Base-by-base conservation (phyloP, 2,113 vertebrate species). In the Sterrhoptilus dennistouni region DNA sequence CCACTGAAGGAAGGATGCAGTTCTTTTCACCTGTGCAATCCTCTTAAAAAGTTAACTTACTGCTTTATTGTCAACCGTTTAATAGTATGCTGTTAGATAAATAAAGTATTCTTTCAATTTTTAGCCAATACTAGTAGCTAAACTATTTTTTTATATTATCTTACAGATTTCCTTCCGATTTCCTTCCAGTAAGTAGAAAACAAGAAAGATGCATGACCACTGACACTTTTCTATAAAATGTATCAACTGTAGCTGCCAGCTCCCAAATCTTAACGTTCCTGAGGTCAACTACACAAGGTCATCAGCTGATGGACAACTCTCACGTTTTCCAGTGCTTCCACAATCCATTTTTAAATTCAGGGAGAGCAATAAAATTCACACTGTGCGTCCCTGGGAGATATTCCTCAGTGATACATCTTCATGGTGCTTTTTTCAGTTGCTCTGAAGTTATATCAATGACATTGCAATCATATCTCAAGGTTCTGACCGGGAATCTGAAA, bases 391-490 rank as follows among this genome's bases (percentile, higher is more conserved):
- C 23, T 36, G 17, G 27, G 27, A 89, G 36, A 54, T 40, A 71
- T 47, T 70, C 12, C 35, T 71, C 31, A 19, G 9, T 21, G 10
- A 22, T 38, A 31, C 0, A 3, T 70, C 19, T 60, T 35, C n/a
- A 27, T 18, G n/a, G 66, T 45, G 44, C 7, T 49, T 72, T 83
- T 49, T 23, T 47, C 1, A 2, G 14, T 42, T 29, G 19, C 42
- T 74, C 18, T 66, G 20, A 59, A 65, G 20, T 54, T 66, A 9
- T 28, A 54, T 40, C 36, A 27, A 20, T 59, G 59, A 20, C 27
- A 24, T 1, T 50, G 24, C 7, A 63, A 6, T 17, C 0, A 0
- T 45, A 42, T 11, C 38, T 90, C 36, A 31, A 44, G 19, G 61
- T 53, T 74, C 12, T 80, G 42, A 45, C 11, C 29, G 8, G 17